Evolutionary conservation across 2,797 vertebrate species (phyloP).

Genomic region (Odontamblyopus rebecca): DNA sequence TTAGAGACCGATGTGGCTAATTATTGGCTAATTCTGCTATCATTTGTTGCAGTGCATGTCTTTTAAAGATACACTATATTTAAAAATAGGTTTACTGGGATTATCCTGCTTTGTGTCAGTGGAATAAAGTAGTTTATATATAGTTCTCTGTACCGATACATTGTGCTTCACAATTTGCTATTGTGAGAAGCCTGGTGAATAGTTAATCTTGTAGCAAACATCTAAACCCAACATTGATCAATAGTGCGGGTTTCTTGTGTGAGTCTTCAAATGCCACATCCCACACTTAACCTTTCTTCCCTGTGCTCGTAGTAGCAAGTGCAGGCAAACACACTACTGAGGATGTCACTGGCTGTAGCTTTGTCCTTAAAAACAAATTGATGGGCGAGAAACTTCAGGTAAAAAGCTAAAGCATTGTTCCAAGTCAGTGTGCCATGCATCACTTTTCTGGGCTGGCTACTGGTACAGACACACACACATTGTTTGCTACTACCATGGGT

Average conservation of each 20-base stretch:
- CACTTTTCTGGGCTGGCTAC: constrained; percentile 63
- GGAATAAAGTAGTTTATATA: too few species aligned
- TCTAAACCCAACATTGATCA: neutral
- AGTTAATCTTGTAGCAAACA: constrained; percentile 10
- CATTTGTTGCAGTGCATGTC: too few species aligned
- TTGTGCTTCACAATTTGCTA: too few species aligned
- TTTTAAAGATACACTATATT: too few species aligned
- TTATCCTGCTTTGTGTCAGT: too few species aligned
- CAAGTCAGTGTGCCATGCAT: constrained; percentile 70
- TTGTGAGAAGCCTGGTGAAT: neutral
- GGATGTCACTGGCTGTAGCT: constrained; percentile 52
- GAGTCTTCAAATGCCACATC: constrained; percentile 5
- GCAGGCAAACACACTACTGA: constrained; percentile 55
- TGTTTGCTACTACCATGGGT: constrained; percentile 58
- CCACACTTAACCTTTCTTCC: constrained; percentile 3
- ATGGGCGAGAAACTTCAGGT: constrained; percentile 70
- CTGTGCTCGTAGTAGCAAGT: constrained; percentile 34
- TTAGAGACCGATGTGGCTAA: too few species aligned
- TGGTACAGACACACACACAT: constrained; percentile 68
- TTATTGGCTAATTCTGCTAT: too few species aligned
- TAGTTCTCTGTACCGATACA: too few species aligned
- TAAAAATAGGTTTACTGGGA: too few species aligned
- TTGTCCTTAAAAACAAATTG: constrained; percentile 63
- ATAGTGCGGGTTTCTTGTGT: neutral
- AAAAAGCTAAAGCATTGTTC: constrained; percentile 69